Evolutionary conservation across 2,113 vertebrate genomes (phyloP), one percentile per base, ranked within the genome.

Genomic region (Pluvianellus socialis): DNA sequence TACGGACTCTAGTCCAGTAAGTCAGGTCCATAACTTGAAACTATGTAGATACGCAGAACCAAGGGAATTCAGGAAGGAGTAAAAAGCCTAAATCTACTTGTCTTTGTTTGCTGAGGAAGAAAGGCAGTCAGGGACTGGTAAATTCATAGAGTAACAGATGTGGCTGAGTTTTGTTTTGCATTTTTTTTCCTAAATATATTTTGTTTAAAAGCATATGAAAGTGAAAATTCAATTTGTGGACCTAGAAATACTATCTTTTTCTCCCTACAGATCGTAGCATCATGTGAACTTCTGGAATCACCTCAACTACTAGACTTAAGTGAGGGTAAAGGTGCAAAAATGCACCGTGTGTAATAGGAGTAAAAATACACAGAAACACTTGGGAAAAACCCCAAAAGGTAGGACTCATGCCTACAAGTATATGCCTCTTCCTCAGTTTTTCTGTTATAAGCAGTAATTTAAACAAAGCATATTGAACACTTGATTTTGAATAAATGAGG

Each of bases 401-500:
- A 85, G 10, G 6, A 49, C 73, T 93, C 23, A 56, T 92, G 23
- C 27, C 33, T 85, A 49, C 30, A 88, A 52, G 7, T 67, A 42
- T n/a, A 59, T 87, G n/a, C 14, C 23, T 74, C 8, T 86, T 79
- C 32, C 72, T 89, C 26, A 52, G 2, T 50, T 81, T 91, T 95
- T 62, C 27, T 89, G 26, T 84, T 89, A 79, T 18, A 81, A 15
- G 4, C 55, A 71, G 32, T 65, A 91, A 67, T 91, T 95, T 79
- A 61, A 94, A 89, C 23, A 89, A 95, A 91, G 8, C 22, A 50
- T 71, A 71, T 27, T 67, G 47, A 87, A 79, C 38, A 75, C 33
- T 79, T 89, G 42, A 74, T 61, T 94, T 92, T 85, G 42, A 90
- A 85, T 79, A 95, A 90, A 87, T 65, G 66, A 79, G 49, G 47